These are phyloP conservation scores for Carettochelys insculpta DNA, from an alignment of 2,113 vertebrate genomes.

Conservation along the genomic window DNA sequence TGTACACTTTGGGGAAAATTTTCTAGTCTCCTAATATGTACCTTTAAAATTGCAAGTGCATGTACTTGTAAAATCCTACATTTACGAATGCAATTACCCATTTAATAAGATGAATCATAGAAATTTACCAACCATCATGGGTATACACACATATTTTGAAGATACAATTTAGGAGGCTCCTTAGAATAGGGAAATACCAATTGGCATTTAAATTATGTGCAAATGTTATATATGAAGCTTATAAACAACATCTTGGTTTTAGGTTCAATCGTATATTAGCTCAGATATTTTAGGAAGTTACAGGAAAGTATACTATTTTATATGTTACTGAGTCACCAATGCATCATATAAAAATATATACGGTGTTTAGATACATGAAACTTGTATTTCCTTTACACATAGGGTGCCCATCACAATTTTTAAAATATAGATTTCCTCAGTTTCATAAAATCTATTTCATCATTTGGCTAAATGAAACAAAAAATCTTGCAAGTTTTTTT, in stretches of 20 bases:
- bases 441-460: not conserved
- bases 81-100: not conserved
- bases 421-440: not conserved
- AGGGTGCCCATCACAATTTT: not conserved
- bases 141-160: not conserved
- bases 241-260: not conserved
- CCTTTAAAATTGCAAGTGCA: not conserved
- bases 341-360: not conserved
- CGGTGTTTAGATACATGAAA: not conserved
- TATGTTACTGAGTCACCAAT: not conserved
- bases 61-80: not conserved
- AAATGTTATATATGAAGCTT: not conserved
- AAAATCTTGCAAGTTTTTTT: not conserved
- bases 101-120: not conserved
- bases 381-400: not conserved
- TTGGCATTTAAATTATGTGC: not conserved
- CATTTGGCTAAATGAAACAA: not conserved
- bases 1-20: not conserved
- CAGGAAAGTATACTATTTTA: not conserved
- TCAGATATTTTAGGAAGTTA: not conserved
- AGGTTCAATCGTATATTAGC: not conserved
- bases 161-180: not conserved
- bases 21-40: not conserved
- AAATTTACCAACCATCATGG: not conserved
- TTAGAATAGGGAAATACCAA: not conserved